Conservation (phyloP, 2,888 invertebrate species). For the Andrena bicolor region DNA sequence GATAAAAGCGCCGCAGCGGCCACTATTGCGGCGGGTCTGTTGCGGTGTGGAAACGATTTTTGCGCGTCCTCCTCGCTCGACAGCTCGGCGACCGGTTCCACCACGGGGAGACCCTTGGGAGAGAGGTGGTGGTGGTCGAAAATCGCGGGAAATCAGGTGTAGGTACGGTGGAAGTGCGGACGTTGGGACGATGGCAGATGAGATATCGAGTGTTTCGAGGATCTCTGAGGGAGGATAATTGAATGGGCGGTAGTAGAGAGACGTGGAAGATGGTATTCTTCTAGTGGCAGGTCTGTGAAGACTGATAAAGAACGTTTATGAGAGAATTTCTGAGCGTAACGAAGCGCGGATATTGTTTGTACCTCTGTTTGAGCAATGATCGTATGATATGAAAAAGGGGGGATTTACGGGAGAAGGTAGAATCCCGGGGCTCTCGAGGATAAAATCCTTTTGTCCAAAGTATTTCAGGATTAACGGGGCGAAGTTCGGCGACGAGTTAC, state of each 20-base stretch:
- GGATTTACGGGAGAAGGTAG: background rate
- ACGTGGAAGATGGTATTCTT: too few relatives aligned
- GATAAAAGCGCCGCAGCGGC: slow-evolving; percentile 10
- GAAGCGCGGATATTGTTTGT: background rate
- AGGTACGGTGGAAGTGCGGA: too few relatives aligned
- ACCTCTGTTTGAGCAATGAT: too few relatives aligned
- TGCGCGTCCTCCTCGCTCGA: background rate
- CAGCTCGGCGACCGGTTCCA: background rate
- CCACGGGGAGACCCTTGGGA: background rate
- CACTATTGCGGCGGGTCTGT: background rate
- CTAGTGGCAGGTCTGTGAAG: too few relatives aligned
- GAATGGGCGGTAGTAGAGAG: too few relatives aligned
- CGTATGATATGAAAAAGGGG: background rate
- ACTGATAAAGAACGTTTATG: too few relatives aligned
- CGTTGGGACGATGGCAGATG: too few relatives aligned
- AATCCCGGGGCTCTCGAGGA: background rate
- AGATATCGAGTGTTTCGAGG: too few relatives aligned
- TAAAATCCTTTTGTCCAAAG: background rate
- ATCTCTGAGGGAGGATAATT: too few relatives aligned
- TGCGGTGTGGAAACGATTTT: background rate
- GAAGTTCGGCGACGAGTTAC: slow-evolving; percentile 1
- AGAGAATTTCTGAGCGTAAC: too few relatives aligned
- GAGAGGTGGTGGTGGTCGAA: background rate
- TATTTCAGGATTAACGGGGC: background rate
- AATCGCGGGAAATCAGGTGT: background rate